phyloP scores from a whole-genome alignment of 2,113 vertebrate species.

The Chinchilla lanigera region DNA sequence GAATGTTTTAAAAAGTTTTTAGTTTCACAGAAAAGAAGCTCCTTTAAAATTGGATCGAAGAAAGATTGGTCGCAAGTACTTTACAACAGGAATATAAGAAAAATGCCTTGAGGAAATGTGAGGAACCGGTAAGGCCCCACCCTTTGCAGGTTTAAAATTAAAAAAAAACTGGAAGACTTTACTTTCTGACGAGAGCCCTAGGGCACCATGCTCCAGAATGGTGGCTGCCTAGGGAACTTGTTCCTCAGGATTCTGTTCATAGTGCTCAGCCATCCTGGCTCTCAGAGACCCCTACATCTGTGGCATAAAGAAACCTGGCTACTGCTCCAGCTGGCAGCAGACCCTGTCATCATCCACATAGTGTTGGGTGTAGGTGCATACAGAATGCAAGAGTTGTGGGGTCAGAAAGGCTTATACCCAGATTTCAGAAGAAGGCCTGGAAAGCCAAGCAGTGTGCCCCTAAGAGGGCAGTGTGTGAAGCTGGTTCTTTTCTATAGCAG shows the following conservation, averaged over 20 bases:
- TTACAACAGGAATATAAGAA: background rate
- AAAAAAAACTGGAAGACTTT: background rate
- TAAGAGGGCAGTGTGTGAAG: background rate
- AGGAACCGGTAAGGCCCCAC: background rate
- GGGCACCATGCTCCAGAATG: background rate
- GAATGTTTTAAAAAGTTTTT: background rate
- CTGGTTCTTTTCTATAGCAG: background rate
- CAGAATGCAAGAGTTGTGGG: background rate
- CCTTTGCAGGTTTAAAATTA: background rate
- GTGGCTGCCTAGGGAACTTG: background rate
- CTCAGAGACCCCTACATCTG: background rate
- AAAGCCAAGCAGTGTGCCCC: background rate
- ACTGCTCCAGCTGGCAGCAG: background rate
- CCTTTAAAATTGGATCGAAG: background rate
- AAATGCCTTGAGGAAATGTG: background rate
- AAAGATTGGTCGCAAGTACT: background rate
- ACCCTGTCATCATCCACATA: background rate
- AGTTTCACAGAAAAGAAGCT: background rate
- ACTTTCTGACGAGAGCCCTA: background rate
- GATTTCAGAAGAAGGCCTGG: background rate
- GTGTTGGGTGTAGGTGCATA: background rate
- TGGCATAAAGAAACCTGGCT: background rate
- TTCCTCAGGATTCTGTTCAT: background rate
- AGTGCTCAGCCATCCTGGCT: background rate
- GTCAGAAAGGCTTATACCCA: background rate